Conservation (phyloP, 2,113 vertebrate species). For the Lanius collurio region DNA sequence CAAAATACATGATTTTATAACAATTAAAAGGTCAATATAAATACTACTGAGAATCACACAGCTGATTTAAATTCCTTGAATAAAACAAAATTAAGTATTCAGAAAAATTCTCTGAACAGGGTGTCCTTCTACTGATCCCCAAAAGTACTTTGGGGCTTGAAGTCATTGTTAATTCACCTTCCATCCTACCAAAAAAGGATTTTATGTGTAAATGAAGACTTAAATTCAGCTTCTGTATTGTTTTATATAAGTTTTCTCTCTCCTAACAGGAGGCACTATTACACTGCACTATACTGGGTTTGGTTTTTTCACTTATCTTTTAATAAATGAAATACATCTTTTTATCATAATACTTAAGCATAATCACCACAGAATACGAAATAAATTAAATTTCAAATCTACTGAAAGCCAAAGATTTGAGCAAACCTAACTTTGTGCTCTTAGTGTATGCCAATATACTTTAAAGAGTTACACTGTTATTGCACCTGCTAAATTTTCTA, state of each 20-base stretch:
- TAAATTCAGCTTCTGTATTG: neutral
- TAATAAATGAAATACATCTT: neutral
- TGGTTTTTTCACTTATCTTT: neutral
- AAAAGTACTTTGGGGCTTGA: neutral
- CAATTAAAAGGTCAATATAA: conserved; percentile 70
- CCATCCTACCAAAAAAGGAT: neutral
- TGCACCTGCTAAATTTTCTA: neutral
- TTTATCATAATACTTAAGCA: neutral
- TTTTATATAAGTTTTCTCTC: neutral
- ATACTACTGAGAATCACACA: conserved; percentile 48
- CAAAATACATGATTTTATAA: conserved; percentile 71
- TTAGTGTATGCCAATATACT: neutral
- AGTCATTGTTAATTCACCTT: neutral
- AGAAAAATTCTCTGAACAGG: neutral
- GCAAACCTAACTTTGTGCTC: neutral
- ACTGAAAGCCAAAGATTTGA: neutral
- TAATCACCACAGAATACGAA: neutral
- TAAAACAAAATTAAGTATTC: conserved; percentile 1
- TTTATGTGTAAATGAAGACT: neutral
- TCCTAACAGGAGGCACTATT: neutral
- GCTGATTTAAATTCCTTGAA: conserved; percentile 17
- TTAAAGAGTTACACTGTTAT: neutral
- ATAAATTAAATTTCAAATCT: neutral
- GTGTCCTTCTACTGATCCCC: neutral
- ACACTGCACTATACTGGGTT: neutral